Evolutionary conservation across 2,888 invertebrate species (phyloP), one percentile per base, ranked within the genome.

Genomic region (Scaptodrosophila latifasciaeformis): DNA sequence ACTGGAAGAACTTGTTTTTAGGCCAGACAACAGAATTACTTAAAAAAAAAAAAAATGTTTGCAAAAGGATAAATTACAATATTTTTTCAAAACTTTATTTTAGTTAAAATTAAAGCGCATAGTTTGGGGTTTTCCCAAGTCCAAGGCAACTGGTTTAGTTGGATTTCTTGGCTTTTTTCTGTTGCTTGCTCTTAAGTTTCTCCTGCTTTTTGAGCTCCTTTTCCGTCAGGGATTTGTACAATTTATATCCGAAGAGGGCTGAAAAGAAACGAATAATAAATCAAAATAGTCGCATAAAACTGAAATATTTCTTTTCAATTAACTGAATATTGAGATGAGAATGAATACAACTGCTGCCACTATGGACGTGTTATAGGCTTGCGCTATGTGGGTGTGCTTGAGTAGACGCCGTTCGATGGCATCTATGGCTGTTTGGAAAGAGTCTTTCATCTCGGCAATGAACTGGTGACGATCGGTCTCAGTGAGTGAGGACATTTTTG

Each of bases 221-320:
- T 19, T 93, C 93, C 69, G 90, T 90, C 67, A 95, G 87, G 49
- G 93, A 93, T 86, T 91, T 92, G 87, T 93, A 93, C 48, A 96
- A 88, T 86, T 94, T 95, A 88, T 93, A 95, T 59, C 93, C 92
- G 87, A 96, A 94, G 88, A 95, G 93, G 58, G 91, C 96, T 96
- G 90, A 6, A 91, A 92, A 55, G 7, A 24, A 24, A 24, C 4
- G 24, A 24, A 24, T 5, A 3, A 24, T 5, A 24, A 24, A 24
- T 24, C 3, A 24, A 24, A 24, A 24, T 7, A 24, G 7, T 24
- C 24, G 24, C 24, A 5, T 24, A 7, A 24, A 24, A 24, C 24
- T 15, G 2, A 17, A 15, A 10, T 13, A 15, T 15, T 29, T 29
- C 2, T 2, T 37, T 6, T 42, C 4, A 56, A 67, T 74, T 61